Conservation (phyloP, 2,113 vertebrate genomes). For the Catharus minimus region DNA sequence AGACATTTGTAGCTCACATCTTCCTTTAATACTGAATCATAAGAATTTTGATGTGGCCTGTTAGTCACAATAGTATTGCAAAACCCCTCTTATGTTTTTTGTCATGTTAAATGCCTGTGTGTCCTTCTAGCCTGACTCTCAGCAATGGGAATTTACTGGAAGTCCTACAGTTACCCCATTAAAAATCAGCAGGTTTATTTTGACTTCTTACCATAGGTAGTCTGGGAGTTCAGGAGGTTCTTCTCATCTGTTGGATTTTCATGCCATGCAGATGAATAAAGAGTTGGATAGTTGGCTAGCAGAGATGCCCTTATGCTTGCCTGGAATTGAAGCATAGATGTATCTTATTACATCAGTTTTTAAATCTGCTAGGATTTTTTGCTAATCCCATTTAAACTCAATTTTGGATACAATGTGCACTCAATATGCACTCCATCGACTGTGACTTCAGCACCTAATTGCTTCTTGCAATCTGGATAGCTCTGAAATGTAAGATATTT, state of each 20-base stretch:
- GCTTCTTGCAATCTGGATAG: neutral
- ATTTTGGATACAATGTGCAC: neutral
- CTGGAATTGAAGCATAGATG: neutral
- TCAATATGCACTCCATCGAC: neutral
- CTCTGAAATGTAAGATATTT: neutral
- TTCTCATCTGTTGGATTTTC: neutral
- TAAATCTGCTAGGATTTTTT: neutral
- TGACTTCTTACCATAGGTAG: neutral
- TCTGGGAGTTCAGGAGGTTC: neutral
- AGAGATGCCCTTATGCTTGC: neutral
- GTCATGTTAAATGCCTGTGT: neutral
- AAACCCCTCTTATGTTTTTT: neutral
- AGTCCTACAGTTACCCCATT: neutral
- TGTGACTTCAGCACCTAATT: neutral
- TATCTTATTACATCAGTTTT: conserved; percentile 10
- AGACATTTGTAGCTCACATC: neutral
- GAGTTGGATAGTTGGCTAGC: neutral
- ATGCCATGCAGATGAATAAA: neutral
- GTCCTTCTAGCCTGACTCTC: neutral
- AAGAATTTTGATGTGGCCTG: neutral
- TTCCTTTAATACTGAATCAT: neutral
- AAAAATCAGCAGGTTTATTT: neutral
- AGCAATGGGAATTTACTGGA: neutral
- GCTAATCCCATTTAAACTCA: conserved; percentile 2
- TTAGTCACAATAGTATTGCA: neutral